Percentiles rank a stretch among this genome's conserved stretches.
Evolutionary conservation across 2,797 vertebrate species (phyloP).

Genomic region (Sebastes flavidus): DNA sequence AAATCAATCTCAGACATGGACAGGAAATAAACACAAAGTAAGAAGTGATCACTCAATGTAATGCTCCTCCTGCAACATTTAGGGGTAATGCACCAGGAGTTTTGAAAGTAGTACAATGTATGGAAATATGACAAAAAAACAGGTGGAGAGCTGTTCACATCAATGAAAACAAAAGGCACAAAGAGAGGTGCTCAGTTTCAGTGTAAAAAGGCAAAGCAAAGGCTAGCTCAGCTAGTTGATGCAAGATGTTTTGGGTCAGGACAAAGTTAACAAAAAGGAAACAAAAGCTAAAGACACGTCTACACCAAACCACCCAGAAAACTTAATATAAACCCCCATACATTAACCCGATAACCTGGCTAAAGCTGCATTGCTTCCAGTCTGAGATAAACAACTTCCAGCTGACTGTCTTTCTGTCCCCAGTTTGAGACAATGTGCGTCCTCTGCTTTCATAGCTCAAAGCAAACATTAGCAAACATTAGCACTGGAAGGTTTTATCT

Average conservation of each 20-base stretch:
- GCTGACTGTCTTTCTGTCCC: slow-evolving; percentile 25
- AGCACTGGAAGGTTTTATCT: slow-evolving; percentile 50
- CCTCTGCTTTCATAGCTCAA: slow-evolving; percentile 60
- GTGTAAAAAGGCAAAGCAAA: slow-evolving; percentile 6
- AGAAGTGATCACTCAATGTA: background rate
- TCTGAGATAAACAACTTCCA: slow-evolving; percentile 39
- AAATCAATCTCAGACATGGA: background rate
- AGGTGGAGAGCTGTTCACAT: background rate
- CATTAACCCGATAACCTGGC: background rate
- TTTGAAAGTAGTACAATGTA: no score
- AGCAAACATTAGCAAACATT: slow-evolving; percentile 74
- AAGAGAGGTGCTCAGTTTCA: background rate
- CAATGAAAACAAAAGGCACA: slow-evolving; percentile 7
- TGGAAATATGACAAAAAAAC: background rate
- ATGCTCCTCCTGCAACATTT: no score
- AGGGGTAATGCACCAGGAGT: no score
- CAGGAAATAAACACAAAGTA: background rate
- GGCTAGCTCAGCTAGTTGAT: slow-evolving; percentile 7
- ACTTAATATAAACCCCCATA: background rate
- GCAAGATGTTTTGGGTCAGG: slow-evolving; percentile 43
- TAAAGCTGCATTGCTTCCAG: background rate
- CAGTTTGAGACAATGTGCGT: slow-evolving; percentile 64
- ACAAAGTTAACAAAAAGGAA: slow-evolving; percentile 61
- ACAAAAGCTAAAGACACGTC: slow-evolving; percentile 25
- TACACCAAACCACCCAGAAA: background rate